These are phyloP conservation scores for Pachydiplax longipennis DNA, from an alignment of 2,888 invertebrate species.

Conservation along the genomic window DNA sequence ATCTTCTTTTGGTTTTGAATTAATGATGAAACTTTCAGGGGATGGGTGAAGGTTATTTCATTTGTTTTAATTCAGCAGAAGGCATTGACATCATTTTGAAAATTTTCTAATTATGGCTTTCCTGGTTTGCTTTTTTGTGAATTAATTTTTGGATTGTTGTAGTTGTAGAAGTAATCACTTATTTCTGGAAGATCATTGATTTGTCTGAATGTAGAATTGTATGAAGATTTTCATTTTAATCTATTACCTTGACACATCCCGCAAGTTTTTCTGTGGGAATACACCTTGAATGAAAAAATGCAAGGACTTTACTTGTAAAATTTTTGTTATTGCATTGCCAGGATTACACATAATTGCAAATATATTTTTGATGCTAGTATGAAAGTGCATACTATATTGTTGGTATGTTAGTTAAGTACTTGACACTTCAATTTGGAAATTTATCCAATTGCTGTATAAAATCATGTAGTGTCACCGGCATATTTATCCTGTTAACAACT, in stretches of 20 bases:
- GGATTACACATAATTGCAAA: slow-evolving; percentile 38
- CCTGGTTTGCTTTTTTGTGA: neutral
- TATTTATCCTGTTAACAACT: slow-evolving; percentile 21
- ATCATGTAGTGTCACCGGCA: slow-evolving; percentile 11
- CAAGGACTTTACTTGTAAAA: slow-evolving; percentile 35
- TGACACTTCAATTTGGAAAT: slow-evolving; percentile 12
- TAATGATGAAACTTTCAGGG: neutral
- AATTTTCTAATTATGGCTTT: neutral
- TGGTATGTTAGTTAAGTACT: slow-evolving; percentile 35
- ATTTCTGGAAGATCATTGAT: neutral
- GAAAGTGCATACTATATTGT: slow-evolving; percentile 41
- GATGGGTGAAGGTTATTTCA: neutral
- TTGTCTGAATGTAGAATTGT: slow-evolving; percentile 1
- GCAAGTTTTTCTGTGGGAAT: slow-evolving; percentile 13
- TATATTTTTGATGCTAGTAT: slow-evolving; percentile 45
- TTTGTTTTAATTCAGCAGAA: neutral
- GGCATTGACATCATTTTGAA: neutral
- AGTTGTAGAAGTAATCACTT: neutral
- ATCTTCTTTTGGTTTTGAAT: neutral
- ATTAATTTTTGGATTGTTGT: slow-evolving; percentile 26
- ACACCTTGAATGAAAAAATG: slow-evolving; percentile 21
- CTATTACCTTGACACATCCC: slow-evolving; percentile 1
- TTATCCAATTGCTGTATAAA: slow-evolving; percentile 11
- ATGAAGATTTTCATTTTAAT: slow-evolving; percentile 12
- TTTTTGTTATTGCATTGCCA: slow-evolving; percentile 34